Base-by-base conservation (phyloP, 2,888 invertebrate species). In the Brachylomia viminalis region DNA sequence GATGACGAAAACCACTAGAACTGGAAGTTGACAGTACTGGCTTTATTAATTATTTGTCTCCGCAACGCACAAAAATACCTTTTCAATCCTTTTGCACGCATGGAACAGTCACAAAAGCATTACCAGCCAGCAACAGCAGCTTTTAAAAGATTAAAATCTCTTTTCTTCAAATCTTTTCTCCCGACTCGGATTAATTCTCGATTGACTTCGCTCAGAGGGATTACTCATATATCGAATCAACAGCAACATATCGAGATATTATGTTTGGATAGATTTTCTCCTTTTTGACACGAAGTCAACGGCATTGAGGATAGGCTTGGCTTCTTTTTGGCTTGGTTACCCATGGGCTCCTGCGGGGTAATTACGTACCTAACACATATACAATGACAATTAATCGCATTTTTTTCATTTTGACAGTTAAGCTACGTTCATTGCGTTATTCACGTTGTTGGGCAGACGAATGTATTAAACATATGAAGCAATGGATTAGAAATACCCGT, bases 181-280 rank as follows among this genome's bases (percentile, higher is more conserved):
- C 23, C 64, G 15, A 58, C 52, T 62, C 33, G 62, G 83, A 77
- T 86, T 86, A 85, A 65, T 65, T 61, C 61, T 56, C 86, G 58
- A 83, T 82, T 82, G 83, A 85, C 67, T 68, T 30, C 77, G 65
- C 64, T 71, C 70, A 68, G 61, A 68, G 47, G 65, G 83, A 83
- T 83, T 83, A n/a, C n/a, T n/a, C n/a, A n/a, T n/a, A 83, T n/a
- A 58, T 69, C 52, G 61, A 71, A 82, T 85, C 86, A 70, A 73
- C 70, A 82, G 70, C 23, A 65, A 68, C 82, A 42, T 42, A 67
- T 73, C 59, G 83, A 73, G 17, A 68, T 85, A 33, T 72, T 17
- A 42, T 61, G 47, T 70, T 82, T 73, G 17, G 67, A 82, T 85
- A 56, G 71, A 69, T 82, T 66, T 13, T 38, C 27, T 49, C 59